Base-by-base conservation (phyloP, 1,140 invertebrate genomes). In the Solen grandis region DNA sequence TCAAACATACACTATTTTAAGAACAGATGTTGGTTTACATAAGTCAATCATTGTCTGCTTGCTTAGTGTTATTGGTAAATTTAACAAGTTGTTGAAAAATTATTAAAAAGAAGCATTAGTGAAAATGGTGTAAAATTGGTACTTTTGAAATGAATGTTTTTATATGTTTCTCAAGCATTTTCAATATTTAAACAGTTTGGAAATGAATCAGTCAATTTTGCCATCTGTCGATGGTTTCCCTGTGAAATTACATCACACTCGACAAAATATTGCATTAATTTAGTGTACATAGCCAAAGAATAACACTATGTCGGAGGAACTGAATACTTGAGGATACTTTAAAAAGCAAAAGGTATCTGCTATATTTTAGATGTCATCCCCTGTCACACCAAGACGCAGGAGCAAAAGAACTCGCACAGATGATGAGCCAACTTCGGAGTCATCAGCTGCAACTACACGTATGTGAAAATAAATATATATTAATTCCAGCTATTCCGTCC, bases 351-450 rank as follows among this genome's bases (percentile, higher is more conserved):
- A 13, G 63, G n/a, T 29, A 31, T 27, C 25, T 63, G 16, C 50
- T 29, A 60, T 4, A n/a, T 38, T 57, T 14, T 66, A 73, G 38
- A 90, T 90, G 88, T 88, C 86, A 50, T 87, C 85, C 16, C 86
- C 87, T 57, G 22, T 84, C 16, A 86, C 83, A 31, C 84, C 88
- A 36, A 81, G 86, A 41, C 79, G 87, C 10, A 70, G 84, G 55
- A 89, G 86, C 69, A 88, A 87, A 66, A 46, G 86, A 13, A 81
- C 85, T 5, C 50, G 85, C n/a, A 57, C 69, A 22, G 84, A 84
- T 16, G 86, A 87, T 54, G 38, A 80, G 5, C 86, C 87, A 35
- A 69, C 82, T 16, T 57, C 82, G 46, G 65, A 76, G 38, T 55
- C 35, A 19, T 77, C 73, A 10, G 50, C 66, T 27, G 46, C 76